Conservation (phyloP, 1,140 invertebrate genomes). For the Ganaspis sp. region DNA sequence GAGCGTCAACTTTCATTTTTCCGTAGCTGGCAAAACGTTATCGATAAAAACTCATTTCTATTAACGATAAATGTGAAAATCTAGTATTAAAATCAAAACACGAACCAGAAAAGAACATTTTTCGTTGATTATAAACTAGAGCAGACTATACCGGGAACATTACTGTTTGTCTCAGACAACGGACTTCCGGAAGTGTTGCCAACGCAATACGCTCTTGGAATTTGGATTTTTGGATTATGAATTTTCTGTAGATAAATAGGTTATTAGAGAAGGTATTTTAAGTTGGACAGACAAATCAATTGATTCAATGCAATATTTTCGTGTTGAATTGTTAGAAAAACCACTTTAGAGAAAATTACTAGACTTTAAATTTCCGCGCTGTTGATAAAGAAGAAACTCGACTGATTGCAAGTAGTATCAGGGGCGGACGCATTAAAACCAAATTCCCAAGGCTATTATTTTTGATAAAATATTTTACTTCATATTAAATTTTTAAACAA, state of each 20-base stretch:
- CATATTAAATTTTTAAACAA: too few species aligned
- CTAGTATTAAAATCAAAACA: not conserved
- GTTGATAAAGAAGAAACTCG: not conserved
- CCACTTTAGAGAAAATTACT: not conserved
- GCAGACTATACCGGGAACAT: not conserved
- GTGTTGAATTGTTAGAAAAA: not conserved
- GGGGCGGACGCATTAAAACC: not conserved
- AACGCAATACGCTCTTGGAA: not conserved
- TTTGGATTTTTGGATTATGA: not conserved
- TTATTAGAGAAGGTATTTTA: not conserved
- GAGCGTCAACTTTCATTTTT: not conserved
- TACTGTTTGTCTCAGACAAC: not conserved
- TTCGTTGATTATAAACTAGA: not conserved
- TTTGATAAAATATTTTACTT: not conserved
- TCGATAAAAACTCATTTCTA: not conserved
- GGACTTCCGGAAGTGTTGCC: conserved; percentile 12
- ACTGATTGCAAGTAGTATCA: not conserved
- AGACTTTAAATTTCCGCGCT: not conserved
- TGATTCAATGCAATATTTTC: not conserved
- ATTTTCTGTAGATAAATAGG: not conserved
- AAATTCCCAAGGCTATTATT: too few species aligned
- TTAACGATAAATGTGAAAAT: not conserved
- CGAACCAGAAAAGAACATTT: not conserved
- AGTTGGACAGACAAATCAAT: too few species aligned
- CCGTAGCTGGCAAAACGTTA: not conserved